Evolutionary conservation across 2,888 invertebrate genomes (phyloP), one percentile per base, ranked within the genome.

Genomic region (Eremobia ochroleuca): DNA sequence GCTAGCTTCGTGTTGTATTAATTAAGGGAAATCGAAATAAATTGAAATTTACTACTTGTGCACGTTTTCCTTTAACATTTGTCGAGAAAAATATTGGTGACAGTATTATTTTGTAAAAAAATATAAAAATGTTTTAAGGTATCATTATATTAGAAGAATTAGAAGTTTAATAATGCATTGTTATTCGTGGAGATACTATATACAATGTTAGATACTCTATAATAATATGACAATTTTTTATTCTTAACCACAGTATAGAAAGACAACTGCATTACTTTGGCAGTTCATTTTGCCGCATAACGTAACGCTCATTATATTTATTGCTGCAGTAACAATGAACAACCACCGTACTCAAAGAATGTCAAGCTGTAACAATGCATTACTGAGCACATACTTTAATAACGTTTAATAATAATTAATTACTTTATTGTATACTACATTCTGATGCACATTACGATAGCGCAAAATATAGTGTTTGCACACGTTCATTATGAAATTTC

Each of bases 401-500:
- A 78, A 78, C 40, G n/a, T 83, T 79, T 83, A 83, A 75, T 82
- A 84, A 72, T 87, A 81, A 81, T 82, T 85, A 86, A 68, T 79
- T 85, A 82, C 69, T 87, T 85, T 82, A 79, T 77, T 82, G 74
- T 86, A 85, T 77, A 84, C 71, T 83, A 85, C 65, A 85, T 86
- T 88, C 88, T 81, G 83, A 88, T 87, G 91, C 91, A 90, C 90
- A 86, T 88, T 61, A 83, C 76, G 77, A 85, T 88, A 87, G 85
- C 87, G 87, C 88, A 86, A 85, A 85, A 85, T 88, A 90, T 93
- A 94, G 92, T 90, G 85, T 86, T 81, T 94, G 95, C 96, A 96
- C 95, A 91, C 87, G 81, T 92, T 93, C 89, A 94, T 94, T 94
- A 94, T 94, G 93, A 93, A 92, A 94, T 95, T 96, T 95, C 95